Base-by-base conservation (phyloP, 2,888 invertebrate genomes). In the Morpho achilles region DNA sequence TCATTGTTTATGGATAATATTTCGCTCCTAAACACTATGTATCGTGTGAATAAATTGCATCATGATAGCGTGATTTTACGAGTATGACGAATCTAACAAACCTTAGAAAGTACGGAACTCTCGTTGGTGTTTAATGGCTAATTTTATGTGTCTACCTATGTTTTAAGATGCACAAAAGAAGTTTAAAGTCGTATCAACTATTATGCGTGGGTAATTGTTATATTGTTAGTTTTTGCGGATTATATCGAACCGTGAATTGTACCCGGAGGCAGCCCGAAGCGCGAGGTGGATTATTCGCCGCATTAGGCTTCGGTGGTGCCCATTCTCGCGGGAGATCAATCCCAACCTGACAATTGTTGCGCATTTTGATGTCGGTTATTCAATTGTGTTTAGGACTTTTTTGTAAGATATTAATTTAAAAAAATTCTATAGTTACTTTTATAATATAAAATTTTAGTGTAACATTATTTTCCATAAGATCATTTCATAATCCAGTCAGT, bases 251-350 rank as follows among this genome's bases (percentile, higher is more conserved):
- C 65, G 62, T 60, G 75, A 67, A 78, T 80, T 84, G 79, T 79
- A 70, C 62, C 62, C 60, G 58, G 53, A 64, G 68, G 66, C 64
- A 76, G 71, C 57, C 73, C 74, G 79, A 80, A 84, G 84, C 84
- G 84, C 81, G 87, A 86, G 78, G 76, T 80, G 85, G 86, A 87
- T 88, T 87, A 87, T 72, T 71, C 83, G 87, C 84, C 82, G 69
- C 85, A 84, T 84, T 86, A 84, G 75, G 76, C 75, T 72, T 71
- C 80, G 79, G 75, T 62, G 72, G 74, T 75, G 74, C 80, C 76
- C 68, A 73, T 75, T 75, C 74, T 72, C 63, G 82, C 80, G 80
- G 82, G 82, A 81, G 71, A 73, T 76, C 72, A 56, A 72, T 71
- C 71, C 71, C 69, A 61, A 72, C 67, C 73, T 70, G 70, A 70